Percentiles rank a stretch among this genome's conserved stretches.
Evolutionary conservation across 2,797 vertebrate species (phyloP).

Genomic region (Acanthornis magna): DNA sequence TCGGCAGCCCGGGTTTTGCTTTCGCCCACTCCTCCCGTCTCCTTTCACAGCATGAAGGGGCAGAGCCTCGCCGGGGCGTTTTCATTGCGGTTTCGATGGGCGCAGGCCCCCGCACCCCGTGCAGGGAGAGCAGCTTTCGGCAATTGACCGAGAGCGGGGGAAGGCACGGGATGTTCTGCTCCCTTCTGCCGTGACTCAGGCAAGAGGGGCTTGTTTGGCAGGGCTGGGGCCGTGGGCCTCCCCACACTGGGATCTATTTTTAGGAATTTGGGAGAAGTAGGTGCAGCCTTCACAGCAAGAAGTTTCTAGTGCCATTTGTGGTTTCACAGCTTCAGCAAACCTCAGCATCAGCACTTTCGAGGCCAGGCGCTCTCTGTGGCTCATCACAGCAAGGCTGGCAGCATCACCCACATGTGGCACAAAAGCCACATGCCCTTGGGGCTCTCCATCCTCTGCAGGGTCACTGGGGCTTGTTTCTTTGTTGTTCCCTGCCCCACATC

Average conservation of each 20-base stretch:
- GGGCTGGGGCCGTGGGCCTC: background rate
- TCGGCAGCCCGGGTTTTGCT: constrained; percentile 16
- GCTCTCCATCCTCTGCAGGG: background rate
- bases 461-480: background rate
- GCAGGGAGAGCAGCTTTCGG: background rate
- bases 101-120: background rate
- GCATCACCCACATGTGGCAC: fast-evolving
- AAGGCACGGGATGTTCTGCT: background rate
- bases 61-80: constrained; percentile 52
- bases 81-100: constrained; percentile 53
- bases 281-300: constrained; percentile 36
- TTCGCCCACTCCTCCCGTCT: constrained; percentile 59
- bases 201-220: constrained; percentile 43
- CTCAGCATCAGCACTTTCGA: background rate
- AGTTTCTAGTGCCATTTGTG: constrained; percentile 54
- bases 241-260: constrained; percentile 67
- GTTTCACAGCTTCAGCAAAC: background rate
- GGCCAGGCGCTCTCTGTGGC: background rate
- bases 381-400: background rate
- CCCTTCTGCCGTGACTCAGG: constrained; percentile 68
- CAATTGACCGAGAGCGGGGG: background rate
- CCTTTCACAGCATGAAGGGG: constrained; percentile 57
- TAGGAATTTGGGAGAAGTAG: constrained; percentile 68
- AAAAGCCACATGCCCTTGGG: fast-evolving
- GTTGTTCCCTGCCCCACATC: background rate